Conservation (phyloP, 2,113 vertebrate species). For the Paramormyrops kingsleyae region DNA sequence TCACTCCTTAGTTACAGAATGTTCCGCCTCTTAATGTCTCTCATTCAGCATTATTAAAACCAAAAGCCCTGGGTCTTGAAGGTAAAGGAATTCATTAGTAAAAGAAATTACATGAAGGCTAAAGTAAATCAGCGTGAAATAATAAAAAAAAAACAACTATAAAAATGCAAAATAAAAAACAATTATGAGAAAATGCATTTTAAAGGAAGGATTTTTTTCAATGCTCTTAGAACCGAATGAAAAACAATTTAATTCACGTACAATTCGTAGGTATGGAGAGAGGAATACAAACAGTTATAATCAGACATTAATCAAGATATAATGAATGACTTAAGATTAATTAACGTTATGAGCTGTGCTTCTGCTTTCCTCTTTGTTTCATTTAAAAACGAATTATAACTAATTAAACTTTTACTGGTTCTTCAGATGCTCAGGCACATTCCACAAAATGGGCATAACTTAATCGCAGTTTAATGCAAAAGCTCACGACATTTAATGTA, state of each 20-base stretch:
- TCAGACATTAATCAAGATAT: not conserved
- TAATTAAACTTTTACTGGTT: not conserved
- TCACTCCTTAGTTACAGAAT: not conserved
- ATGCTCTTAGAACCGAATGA: not conserved
- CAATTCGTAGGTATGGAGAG: not conserved
- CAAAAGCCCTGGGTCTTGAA: not conserved
- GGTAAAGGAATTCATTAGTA: not conserved
- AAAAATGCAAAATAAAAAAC: not conserved
- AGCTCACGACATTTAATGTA: not conserved
- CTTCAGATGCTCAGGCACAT: not conserved
- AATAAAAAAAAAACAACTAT: not conserved
- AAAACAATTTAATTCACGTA: not conserved
- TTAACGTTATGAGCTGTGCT: slow-evolving; percentile 1
- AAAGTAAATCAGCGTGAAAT: not conserved
- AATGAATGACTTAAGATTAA: not conserved
- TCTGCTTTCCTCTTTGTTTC: not conserved
- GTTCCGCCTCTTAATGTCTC: not conserved
- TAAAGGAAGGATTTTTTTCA: not conserved
- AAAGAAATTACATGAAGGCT: not conserved
- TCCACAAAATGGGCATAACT: not conserved
- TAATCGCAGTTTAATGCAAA: not conserved
- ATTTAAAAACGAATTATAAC: not conserved
- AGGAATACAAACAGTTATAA: not conserved
- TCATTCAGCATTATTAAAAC: not conserved
- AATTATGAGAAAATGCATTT: not conserved